Conservation (phyloP, 2,113 vertebrate genomes). For the Salvator merianae region DNA sequence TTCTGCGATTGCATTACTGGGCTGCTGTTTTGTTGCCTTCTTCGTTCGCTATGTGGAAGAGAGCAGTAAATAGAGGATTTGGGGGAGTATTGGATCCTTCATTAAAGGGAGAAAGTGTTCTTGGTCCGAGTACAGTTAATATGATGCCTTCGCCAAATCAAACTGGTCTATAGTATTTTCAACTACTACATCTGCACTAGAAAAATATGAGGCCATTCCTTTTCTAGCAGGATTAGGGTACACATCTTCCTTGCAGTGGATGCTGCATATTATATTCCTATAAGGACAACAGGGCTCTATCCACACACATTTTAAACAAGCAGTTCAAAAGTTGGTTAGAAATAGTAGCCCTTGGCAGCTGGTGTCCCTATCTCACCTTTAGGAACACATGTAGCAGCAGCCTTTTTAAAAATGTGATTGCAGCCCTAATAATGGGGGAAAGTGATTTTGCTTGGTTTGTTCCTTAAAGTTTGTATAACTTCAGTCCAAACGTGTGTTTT, state of each 20-base stretch:
- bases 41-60: conserved; percentile 86
- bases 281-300: no score
- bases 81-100: not conserved
- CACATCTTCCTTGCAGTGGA: not conserved
- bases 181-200: not conserved
- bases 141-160: not conserved
- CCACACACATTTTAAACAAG: no score
- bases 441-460: no score
- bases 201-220: not conserved
- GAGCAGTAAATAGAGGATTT: conserved; percentile 28
- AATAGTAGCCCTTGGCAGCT: no score
- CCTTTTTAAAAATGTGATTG: no score
- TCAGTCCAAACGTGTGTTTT: not conserved
- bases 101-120: not conserved
- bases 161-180: not conserved
- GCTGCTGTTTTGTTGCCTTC: conserved; percentile 89
- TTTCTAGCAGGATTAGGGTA: not conserved
- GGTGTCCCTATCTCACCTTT: no score
- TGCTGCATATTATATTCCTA: not conserved
- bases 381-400: no score
- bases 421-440: no score
- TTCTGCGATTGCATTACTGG: conserved; percentile 80
- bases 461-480: no score
- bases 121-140: not conserved
- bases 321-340: no score